A percentile compares a stretch with the other conserved stretches of the same genome.
phyloP scores from a whole-genome alignment of 2,113 vertebrate species.

The Sapayoa aenigma region DNA sequence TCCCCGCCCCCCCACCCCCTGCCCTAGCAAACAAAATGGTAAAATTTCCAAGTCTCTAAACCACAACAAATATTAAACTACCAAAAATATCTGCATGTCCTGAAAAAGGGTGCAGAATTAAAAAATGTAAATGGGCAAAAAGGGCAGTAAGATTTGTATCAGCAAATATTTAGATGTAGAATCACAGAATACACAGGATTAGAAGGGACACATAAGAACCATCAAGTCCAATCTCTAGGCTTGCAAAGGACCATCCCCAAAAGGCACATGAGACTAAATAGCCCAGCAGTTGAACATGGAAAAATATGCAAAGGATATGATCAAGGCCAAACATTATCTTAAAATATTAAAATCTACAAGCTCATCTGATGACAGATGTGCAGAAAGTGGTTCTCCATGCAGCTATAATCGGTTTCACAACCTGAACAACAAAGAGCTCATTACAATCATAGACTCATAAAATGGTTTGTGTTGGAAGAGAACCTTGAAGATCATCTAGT shows the following conservation, averaged over 20 bases:
- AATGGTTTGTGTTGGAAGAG: background rate
- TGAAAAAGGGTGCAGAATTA: background rate
- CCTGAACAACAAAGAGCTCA: background rate
- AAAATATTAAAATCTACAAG: background rate
- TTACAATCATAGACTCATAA: background rate
- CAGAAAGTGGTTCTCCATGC: background rate
- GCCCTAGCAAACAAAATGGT: too few species aligned
- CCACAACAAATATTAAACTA: too few species aligned
- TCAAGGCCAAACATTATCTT: background rate
- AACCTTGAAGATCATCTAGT: background rate
- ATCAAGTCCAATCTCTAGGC: background rate
- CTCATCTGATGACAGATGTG: background rate
- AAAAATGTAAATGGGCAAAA: background rate
- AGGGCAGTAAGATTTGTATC: background rate
- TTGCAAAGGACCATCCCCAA: background rate
- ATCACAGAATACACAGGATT: background rate
- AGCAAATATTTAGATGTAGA: background rate
- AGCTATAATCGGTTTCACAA: background rate
- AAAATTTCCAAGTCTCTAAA: too few species aligned
- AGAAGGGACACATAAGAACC: background rate
- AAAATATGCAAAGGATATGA: background rate
- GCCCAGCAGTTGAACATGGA: background rate
- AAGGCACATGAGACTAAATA: background rate
- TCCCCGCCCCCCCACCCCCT: too few species aligned
- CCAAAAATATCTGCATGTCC: background rate